Base-by-base conservation (phyloP, 1,140 invertebrate genomes). In the Bacillus rossius region DNA sequence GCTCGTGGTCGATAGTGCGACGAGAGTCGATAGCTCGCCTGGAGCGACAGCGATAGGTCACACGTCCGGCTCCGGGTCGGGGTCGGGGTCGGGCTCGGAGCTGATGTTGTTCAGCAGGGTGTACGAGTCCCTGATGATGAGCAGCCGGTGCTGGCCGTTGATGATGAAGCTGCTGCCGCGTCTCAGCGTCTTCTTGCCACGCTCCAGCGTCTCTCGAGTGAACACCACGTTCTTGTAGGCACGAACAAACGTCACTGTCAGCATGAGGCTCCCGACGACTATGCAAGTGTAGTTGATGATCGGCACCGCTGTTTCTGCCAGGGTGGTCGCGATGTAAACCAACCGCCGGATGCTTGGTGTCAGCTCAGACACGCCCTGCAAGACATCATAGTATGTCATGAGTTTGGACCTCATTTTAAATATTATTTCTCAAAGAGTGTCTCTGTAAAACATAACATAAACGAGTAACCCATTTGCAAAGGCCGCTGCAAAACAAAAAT, bases 281-380 rank as follows among this genome's bases (percentile, higher is more conserved):
- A 90, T 87, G 64, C 85, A 77, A 26, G 86, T 81, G 66, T 89
- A 91, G 0, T 83, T 82, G 45, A 87, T 71, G 10, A 85, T 66
- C 0, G 88, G 87, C 25, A 79, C 83, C 8, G 83, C 80, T 13
- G 84, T 70, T 7, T 88, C 86, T 2, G 81, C 82, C 61, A 91
- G 82, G 0, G 86, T 87, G 5, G 88, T 91, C 19, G 85, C 84
- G 10, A 91, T 64, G 67, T 87, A 92, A 2, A 91, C 79, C 85
- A 85, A 89, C 20, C 85, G 77, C 63, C 82, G 80, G 25, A 92
- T 90, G 17, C 84, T 70, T 0, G 87, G 86, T 2, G 88, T 83
- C 1, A 94, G 64, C 53, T 91, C 88, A 16, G 86, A 84, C n/a
- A 92, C 81, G 42, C 91, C 91, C 82, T 89, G 70, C 16, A 71